These are phyloP conservation scores for Acrossocheilus wenchowensis DNA, from an alignment of 2,797 vertebrate genomes.

Conservation along the genomic window DNA sequence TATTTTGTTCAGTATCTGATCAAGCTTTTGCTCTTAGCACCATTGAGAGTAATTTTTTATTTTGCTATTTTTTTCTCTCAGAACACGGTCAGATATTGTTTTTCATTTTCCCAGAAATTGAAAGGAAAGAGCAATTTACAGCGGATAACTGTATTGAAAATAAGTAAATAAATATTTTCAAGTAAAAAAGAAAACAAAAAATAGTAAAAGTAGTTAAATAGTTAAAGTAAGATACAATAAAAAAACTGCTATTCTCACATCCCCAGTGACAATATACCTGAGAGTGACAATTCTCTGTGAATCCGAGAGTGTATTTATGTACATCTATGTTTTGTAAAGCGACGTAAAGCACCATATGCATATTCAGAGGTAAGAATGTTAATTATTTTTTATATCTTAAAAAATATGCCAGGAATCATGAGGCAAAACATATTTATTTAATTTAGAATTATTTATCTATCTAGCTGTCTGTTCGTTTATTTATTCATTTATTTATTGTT, in stretches of 20 bases:
- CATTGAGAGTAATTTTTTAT: neutral
- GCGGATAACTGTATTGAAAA: neutral
- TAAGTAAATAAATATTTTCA: conserved; percentile 31
- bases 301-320: conserved; percentile 59
- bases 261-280: conserved; percentile 38
- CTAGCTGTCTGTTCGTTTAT: conserved; percentile 52
- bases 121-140: neutral
- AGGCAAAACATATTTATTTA: conserved; percentile 62
- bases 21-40: conserved; percentile 7
- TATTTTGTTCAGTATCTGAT: conserved; percentile 20
- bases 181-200: conserved; percentile 6
- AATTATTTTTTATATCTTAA: conserved; percentile 63
- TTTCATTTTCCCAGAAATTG: neutral
- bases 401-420: conserved; percentile 56
- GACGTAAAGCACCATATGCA: conserved; percentile 59
- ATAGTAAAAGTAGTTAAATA: neutral
- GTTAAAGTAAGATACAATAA: conserved; percentile 15
- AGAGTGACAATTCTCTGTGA: conserved; percentile 51
- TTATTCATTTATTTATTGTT: conserved; percentile 70
- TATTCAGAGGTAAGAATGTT: conserved; percentile 61
- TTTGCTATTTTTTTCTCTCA: neutral
- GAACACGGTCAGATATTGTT: neutral
- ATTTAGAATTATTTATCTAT: conserved; percentile 50
- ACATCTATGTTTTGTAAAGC: conserved; percentile 59
- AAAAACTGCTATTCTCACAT: conserved; percentile 35